Evolutionary conservation across 1,140 invertebrate species (phyloP).

Genomic region (Drosophila kurseongensis): DNA sequence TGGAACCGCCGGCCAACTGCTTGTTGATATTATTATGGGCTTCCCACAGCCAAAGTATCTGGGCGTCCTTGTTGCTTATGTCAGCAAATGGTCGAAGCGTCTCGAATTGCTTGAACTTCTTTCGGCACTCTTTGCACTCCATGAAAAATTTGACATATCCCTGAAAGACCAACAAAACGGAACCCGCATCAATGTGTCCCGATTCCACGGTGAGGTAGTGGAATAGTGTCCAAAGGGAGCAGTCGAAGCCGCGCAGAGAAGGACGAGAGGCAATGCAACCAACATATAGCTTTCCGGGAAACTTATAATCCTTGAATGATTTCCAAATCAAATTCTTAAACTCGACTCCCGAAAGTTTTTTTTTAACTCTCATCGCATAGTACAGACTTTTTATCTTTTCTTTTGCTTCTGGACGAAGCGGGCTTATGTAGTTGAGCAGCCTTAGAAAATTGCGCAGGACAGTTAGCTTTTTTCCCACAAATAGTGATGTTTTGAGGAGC

Average conservation of each 20-base stretch:
- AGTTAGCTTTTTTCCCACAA: not conserved
- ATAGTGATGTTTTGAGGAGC: not conserved
- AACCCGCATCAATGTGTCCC: not conserved
- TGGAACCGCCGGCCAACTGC: slow-evolving; percentile 91
- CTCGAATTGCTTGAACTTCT: not conserved
- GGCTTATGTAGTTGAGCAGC: not conserved
- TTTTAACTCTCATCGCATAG: not conserved
- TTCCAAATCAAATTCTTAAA: not conserved
- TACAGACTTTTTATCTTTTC: not conserved
- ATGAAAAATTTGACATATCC: not conserved
- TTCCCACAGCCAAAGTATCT: slow-evolving; percentile 95
- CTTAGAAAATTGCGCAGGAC: not conserved
- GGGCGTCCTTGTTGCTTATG: not conserved
- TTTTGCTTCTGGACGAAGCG: not conserved
- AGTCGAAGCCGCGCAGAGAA: not conserved
- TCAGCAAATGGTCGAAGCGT: not conserved
- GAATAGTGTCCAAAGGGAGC: slow-evolving; percentile 3
- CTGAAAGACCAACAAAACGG: not conserved
- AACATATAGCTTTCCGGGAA: not conserved
- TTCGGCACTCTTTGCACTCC: not conserved
- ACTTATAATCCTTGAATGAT: not conserved
- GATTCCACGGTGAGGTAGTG: not conserved
- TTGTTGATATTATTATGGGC: slow-evolving; percentile 97
- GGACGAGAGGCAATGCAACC: not conserved
- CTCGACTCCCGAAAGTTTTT: not conserved